These are phyloP conservation scores for Magallana nippona DNA, from an alignment of 2,888 invertebrate genomes.

Conservation along the genomic window DNA sequence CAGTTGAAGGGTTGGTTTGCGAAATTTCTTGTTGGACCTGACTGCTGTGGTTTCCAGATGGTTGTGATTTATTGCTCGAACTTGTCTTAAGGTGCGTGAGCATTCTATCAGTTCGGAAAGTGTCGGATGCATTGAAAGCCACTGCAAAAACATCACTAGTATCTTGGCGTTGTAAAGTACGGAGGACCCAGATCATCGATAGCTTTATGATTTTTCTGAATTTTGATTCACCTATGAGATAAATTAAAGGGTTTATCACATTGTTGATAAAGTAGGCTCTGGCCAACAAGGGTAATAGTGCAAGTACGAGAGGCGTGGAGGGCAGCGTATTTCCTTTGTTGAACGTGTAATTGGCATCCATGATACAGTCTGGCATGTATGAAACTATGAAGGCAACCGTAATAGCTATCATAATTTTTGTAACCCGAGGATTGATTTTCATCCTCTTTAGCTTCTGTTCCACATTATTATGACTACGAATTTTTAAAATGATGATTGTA, in stretches of 20 bases:
- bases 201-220: conserved; percentile 41
- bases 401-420: conserved; percentile 50
- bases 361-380: conserved; percentile 47
- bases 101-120: background rate
- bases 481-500: conserved; percentile 36
- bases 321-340: conserved; percentile 43
- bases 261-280: conserved; percentile 50
- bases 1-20: too few species aligned
- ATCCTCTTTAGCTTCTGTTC: conserved; percentile 22
- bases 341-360: conserved; percentile 47
- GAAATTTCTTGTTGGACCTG: background rate
- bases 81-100: background rate
- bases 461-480: conserved; percentile 41
- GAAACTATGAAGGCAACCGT: conserved; percentile 46
- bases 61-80: background rate
- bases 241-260: conserved; percentile 48
- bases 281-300: conserved; percentile 42
- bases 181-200: background rate
- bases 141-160: background rate
- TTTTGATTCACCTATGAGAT: conserved; percentile 45
- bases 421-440: conserved; percentile 42
- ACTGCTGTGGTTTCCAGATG: background rate
- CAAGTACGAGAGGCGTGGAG: conserved; percentile 48
- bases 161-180: background rate
- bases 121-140: background rate